phyloP scores from a whole-genome alignment of 2,888 invertebrate genomes.

The Ectemnius continuus region DNA sequence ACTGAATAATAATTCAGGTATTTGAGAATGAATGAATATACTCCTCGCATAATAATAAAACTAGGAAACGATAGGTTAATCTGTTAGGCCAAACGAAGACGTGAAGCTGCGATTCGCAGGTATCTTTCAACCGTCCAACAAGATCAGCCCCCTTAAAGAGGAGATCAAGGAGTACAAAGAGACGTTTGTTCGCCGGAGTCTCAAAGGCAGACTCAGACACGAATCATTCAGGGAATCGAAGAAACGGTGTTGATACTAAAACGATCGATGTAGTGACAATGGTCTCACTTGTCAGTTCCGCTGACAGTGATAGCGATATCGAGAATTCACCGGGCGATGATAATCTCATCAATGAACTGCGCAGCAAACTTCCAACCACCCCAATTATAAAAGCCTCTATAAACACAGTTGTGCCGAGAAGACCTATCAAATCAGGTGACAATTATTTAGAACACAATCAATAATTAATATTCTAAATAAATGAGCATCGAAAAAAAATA shows the following conservation, averaged over 20 bases:
- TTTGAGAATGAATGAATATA: no score
- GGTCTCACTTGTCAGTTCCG: slow-evolving; percentile 84
- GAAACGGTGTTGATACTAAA: slow-evolving; percentile 49
- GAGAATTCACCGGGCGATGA: slow-evolving; percentile 70
- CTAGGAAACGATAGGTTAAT: no score
- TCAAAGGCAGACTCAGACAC: slow-evolving; percentile 57
- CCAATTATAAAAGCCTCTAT: slow-evolving; percentile 73
- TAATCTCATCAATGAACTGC: slow-evolving; percentile 72
- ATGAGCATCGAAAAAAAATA: no score
- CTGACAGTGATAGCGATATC: slow-evolving; percentile 81
- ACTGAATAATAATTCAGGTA: no score
- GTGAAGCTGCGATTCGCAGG: slow-evolving; percentile 22
- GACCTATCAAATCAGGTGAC: slow-evolving; percentile 72
- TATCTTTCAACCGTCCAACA: slow-evolving; percentile 55
- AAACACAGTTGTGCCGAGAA: slow-evolving; percentile 56
- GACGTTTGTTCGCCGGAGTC: slow-evolving; percentile 44
- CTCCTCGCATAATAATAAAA: no score
- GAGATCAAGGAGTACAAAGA: slow-evolving; percentile 68
- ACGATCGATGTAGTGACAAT: slow-evolving; percentile 81
- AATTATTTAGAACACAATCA: not conserved
- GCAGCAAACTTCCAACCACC: slow-evolving; percentile 73
- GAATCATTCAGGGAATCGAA: slow-evolving; percentile 44
- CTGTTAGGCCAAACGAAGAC: not conserved
- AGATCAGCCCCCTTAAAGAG: slow-evolving; percentile 71
- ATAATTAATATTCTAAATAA: not conserved